Percentiles rank a stretch among this genome's conserved stretches.
Evolutionary conservation across 2,888 invertebrate species (phyloP).

Genomic region (Drosophila kambysellisi): DNA sequence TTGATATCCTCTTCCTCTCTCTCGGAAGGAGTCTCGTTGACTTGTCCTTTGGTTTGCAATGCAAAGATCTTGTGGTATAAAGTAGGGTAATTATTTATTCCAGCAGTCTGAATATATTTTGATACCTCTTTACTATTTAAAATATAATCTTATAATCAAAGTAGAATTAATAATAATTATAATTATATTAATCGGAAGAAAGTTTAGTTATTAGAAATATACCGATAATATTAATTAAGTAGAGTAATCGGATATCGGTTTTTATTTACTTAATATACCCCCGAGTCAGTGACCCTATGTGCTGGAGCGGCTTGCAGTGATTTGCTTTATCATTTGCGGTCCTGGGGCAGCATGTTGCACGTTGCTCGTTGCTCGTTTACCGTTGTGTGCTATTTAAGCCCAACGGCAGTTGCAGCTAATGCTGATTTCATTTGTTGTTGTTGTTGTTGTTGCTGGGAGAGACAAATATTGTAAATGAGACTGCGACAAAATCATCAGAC

Average conservation of each 20-base stretch:
- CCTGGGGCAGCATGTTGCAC: conserved; percentile 46
- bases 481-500: conserved; percentile 74
- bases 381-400: conserved; percentile 35
- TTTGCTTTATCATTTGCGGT: conserved; percentile 67
- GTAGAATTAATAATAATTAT: neutral
- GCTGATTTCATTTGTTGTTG: conserved; percentile 57
- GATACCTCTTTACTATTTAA: neutral
- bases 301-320: conserved; percentile 38
- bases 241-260: conserved; percentile 14
- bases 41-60: neutral
- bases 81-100: neutral
- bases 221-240: neutral
- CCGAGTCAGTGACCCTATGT: conserved; percentile 4
- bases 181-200: neutral
- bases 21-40: neutral
- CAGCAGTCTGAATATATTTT: neutral
- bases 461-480: conserved; percentile 77
- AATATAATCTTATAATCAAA: neutral
- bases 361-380: conserved; percentile 16
- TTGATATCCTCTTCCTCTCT: neutral
- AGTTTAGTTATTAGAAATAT: neutral
- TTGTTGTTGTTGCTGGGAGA: conserved; percentile 24
- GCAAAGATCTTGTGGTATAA: neutral
- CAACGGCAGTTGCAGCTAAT: conserved; percentile 61
- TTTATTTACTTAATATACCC: neutral